Base-by-base conservation (phyloP, 1,140 invertebrate species). In the Uloborus diversus region DNA sequence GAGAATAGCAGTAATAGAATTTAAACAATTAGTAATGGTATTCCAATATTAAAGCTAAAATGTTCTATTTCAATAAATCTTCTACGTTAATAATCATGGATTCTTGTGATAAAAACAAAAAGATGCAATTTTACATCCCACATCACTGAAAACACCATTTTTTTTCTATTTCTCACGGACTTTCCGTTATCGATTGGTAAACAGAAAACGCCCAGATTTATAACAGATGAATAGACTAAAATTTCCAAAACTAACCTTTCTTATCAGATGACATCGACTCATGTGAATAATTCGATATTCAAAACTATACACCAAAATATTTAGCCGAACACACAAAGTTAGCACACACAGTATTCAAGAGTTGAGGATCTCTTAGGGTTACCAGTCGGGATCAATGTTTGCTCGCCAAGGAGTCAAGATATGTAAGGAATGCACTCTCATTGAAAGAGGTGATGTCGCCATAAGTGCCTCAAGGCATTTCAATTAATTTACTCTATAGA, bases 241-340 rank as follows among this genome's bases (percentile, higher is more conserved):
- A 20, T 53, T 20, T 37, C 9, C 2, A 65, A 37, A 35, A 73
- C 69, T 73, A 61, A 73, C 69, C 69, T 73, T 73, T 73, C 69
- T 73, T 73, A 23, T 73, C 69, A 35, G 69, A 73, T 73, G 69
- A 61, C 69, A 73, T 73, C 57, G 56, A 73, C 37, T 61, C 69
- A 73, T 73, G 69, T 73, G 69, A 73, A 73, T 35, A 17, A 17
- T 9, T 61, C 56, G 56, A 47, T 27, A 61, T 73, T 65, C 62
- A 61, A 59, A 59, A 61, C 69, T 35, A 73, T 30, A 53, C 56
- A 49, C 35, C 56, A 14, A n/a, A 73, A 73, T 42, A 47, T 61
- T 73, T 42, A 30, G 33, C 32, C 32, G 59, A 61, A 32, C 28
- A n/a, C 33, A 59, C 56, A 27, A 73, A 59, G 32, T 73, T 61